A percentile compares a stretch with the other conserved stretches of the same genome.
These are phyloP conservation scores for Tychaedon coryphoeus DNA, from an alignment of 2,113 vertebrate species.

Conservation along the genomic window DNA sequence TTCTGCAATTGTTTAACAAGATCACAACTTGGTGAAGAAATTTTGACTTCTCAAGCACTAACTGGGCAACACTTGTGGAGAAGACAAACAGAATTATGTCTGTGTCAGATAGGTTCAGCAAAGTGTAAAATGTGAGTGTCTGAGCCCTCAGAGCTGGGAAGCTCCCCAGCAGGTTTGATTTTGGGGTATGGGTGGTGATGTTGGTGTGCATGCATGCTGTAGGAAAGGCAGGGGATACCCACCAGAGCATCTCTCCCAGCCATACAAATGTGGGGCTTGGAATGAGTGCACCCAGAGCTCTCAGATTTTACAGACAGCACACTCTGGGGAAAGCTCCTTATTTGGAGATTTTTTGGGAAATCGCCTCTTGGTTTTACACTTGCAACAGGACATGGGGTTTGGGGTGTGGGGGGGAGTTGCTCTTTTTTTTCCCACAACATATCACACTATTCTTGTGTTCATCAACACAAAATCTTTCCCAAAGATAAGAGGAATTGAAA, in stretches of 20 bases:
- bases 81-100: not conserved
- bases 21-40: not conserved
- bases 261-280: not conserved
- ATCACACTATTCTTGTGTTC: not conserved
- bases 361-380: not conserved
- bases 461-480: not conserved
- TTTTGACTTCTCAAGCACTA: not conserved
- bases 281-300: not conserved
- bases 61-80: not conserved
- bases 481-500: not conserved
- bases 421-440: not conserved
- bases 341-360: not conserved
- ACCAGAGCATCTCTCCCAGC: not conserved
- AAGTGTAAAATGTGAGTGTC: not conserved
- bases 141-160: not conserved
- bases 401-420: fast-evolving
- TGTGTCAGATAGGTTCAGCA: not conserved
- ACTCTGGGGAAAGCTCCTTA: not conserved
- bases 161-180: not conserved
- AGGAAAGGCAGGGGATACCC: not conserved
- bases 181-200: fast-evolving
- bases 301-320: not conserved
- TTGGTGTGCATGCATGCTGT: fast-evolving
- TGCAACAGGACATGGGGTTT: not conserved
- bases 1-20: not conserved